A percentile compares a stretch with the other conserved stretches of the same genome.
Evolutionary conservation across 2,797 vertebrate species (phyloP).

Genomic region (Gallinago solitaria): DNA sequence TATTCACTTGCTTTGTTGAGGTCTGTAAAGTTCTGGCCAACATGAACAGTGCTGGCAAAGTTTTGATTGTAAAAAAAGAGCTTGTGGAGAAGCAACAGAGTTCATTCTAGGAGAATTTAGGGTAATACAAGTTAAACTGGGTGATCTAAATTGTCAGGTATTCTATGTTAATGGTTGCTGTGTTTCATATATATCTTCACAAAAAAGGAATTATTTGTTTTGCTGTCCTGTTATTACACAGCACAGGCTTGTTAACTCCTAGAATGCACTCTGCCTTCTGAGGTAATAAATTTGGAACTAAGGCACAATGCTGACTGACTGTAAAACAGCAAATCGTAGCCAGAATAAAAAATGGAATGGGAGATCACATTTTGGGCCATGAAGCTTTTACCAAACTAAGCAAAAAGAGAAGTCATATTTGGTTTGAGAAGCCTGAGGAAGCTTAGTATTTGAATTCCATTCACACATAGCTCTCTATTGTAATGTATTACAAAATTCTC

Average conservation of each 20-base stretch:
- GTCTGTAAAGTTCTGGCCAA: constrained; percentile 63
- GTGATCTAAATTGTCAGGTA: not conserved
- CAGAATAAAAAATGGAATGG: constrained; percentile 27
- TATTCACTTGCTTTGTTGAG: constrained; percentile 20
- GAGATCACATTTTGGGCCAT: not conserved
- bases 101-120: constrained; percentile 50
- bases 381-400: not conserved
- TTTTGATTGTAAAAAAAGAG: constrained; percentile 50
- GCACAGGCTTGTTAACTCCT: not conserved
- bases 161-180: not conserved
- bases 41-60: constrained; percentile 84
- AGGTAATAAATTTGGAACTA: constrained; percentile 17
- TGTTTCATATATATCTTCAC: not conserved
- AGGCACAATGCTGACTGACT: not conserved
- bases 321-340: not conserved
- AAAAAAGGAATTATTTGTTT: not conserved
- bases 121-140: not conserved
- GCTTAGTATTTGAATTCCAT: not conserved
- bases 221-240: not conserved
- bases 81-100: constrained; percentile 32
- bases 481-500: not conserved
- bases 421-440: constrained; percentile 21
- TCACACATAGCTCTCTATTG: not conserved
- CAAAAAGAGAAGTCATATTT: not conserved
- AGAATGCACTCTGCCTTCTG: constrained; percentile 38